phyloP scores from a whole-genome alignment of 2,888 invertebrate species.

The Campaea margaritaria region DNA sequence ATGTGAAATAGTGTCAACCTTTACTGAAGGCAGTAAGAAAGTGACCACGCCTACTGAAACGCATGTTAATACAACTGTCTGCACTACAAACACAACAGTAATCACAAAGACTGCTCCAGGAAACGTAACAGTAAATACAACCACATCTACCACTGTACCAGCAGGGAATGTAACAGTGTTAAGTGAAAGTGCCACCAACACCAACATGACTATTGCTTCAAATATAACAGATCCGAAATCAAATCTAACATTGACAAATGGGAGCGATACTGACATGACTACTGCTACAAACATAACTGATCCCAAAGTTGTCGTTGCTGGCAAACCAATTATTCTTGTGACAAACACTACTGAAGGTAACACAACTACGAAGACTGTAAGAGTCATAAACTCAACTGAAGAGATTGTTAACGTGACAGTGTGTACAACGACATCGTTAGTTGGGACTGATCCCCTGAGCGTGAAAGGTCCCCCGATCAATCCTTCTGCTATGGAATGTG shows the following conservation, averaged over 20 bases:
- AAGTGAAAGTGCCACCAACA: slow-evolving; percentile 10
- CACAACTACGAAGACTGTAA: slow-evolving; percentile 15
- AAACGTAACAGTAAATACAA: slow-evolving; percentile 16
- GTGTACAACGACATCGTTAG: slow-evolving; percentile 42
- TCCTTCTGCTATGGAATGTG: slow-evolving; percentile 61
- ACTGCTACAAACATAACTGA: slow-evolving; percentile 1
- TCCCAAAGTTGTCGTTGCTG: background rate
- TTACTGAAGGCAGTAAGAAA: slow-evolving; percentile 64
- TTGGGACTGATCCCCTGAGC: slow-evolving; percentile 62
- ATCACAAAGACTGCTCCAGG: slow-evolving; percentile 39
- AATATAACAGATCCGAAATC: background rate
- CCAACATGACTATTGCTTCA: slow-evolving; percentile 6
- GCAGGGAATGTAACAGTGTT: slow-evolving; percentile 16
- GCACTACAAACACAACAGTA: slow-evolving; percentile 59
- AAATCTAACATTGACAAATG: too few species aligned
- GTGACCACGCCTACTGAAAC: slow-evolving; percentile 40
- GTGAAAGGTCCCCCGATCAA: slow-evolving; percentile 63
- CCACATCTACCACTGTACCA: slow-evolving; percentile 20
- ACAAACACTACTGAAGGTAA: slow-evolving; percentile 21
- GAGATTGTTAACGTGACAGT: slow-evolving; percentile 20
- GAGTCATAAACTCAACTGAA: slow-evolving; percentile 9
- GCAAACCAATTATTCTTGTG: background rate
- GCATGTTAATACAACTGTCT: slow-evolving; percentile 58
- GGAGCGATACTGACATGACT: too few species aligned
- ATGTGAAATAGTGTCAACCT: slow-evolving; percentile 79